Base-by-base conservation (phyloP, 2,888 invertebrate genomes). In the Eupeodes luniger region DNA sequence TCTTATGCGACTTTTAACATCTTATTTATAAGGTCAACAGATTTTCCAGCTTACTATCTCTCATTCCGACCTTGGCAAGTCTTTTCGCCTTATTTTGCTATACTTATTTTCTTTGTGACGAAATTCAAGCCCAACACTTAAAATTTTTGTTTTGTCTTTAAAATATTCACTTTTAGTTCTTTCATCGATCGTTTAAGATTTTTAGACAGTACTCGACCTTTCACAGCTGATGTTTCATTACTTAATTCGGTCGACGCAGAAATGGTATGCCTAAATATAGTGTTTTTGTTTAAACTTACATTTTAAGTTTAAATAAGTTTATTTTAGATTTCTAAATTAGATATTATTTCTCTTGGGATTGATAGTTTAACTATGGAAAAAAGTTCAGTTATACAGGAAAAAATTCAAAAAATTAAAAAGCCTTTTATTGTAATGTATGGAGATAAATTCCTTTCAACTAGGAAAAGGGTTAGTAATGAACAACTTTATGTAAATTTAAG, bases 131-230 rank as follows among this genome's bases (percentile, higher is more conserved):
- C 40, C 2, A 27, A 27, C 27, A 27, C 27, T 27, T 40, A 40
- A 3, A 40, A 40, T 40, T 49, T 4, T 5, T 49, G 3, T 14
- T 12, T 14, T 14, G n/a, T 51, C 16, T n/a, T 27, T 55, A 19
- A 16, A 16, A 34, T 53, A 4, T 40, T 40, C 9, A 36, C 36
- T 69, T 84, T 3, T 36, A 83, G 79, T 10, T 11, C 51, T 4
- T 53, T 67, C 4, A 44, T 69, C 10, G 79, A 79, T 47, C 36
- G 51, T 40, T 11, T n/a, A 12, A 74, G 40, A 36, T 10, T 5
- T 67, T 67, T 85, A 57, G 81, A 81, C 40, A 61, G 4, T 11
- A 67, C 62, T 19, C 76, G 85, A 1, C 77, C 85, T 0, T 77
- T 81, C 5, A 72, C 77, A 6, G 64, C 70, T 10, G n/a, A 36